Evolutionary conservation across 2,113 vertebrate species (phyloP).

Genomic region (Poeciliopsis prolifica): DNA sequence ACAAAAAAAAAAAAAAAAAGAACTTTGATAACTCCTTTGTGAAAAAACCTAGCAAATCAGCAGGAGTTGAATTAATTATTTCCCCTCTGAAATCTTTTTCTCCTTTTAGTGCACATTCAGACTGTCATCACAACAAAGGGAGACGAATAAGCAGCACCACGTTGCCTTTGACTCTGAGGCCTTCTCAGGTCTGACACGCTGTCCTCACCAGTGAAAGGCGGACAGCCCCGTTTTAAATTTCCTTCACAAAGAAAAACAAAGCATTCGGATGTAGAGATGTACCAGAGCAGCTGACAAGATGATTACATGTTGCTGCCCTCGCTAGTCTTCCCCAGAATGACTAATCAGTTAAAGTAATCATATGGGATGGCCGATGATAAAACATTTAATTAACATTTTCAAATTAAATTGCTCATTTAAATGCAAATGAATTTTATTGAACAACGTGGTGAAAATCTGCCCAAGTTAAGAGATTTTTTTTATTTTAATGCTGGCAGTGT

Average conservation of each 20-base stretch:
- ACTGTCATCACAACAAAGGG: neutral
- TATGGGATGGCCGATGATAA: neutral
- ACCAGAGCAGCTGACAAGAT: neutral
- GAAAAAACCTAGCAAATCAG: neutral
- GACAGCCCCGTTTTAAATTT: neutral
- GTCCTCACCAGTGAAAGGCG: neutral
- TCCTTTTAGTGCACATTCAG: neutral
- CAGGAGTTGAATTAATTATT: neutral
- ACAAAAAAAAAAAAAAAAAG: neutral
- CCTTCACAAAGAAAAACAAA: neutral
- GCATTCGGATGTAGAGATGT: neutral
- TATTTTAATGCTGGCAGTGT: neutral
- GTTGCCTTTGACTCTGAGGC: constrained; percentile 1
- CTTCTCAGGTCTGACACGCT: neutral
- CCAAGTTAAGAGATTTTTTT: neutral
- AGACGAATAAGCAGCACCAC: neutral
- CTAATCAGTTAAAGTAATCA: neutral
- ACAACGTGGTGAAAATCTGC: neutral
- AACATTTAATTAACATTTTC: constrained; percentile 9
- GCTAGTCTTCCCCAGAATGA: neutral
- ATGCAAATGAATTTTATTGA: neutral
- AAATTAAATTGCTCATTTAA: constrained; percentile 6
- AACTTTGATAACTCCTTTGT: neutral
- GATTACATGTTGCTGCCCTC: constrained; percentile 8
- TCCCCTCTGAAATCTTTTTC: neutral